Evolutionary conservation across 2,888 invertebrate genomes (phyloP).

Genomic region (Lycocerus yunnanus): DNA sequence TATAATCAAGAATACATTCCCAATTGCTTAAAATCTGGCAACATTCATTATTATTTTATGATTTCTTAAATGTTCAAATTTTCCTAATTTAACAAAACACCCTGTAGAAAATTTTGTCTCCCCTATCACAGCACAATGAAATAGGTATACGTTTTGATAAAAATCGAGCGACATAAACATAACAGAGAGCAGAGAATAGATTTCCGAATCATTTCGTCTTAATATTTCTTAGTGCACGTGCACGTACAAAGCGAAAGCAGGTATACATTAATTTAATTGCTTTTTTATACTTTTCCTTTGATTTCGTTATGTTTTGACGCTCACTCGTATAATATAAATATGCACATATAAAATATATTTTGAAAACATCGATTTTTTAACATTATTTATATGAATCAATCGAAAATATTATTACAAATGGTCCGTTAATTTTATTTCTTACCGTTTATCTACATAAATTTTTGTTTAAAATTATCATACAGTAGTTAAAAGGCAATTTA

Average conservation of each 20-base stretch:
- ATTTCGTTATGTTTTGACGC: neutral
- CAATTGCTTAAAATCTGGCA: too few relatives aligned
- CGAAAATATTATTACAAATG: neutral
- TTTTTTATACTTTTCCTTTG: neutral
- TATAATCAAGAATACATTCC: neutral
- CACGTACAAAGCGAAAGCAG: too few relatives aligned
- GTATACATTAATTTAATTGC: too few relatives aligned
- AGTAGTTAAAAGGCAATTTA: neutral
- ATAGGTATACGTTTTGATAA: conserved; percentile 7
- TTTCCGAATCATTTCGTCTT: too few relatives aligned
- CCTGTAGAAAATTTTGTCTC: conserved; percentile 23
- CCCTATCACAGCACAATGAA: conserved; percentile 26
- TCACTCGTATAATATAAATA: neutral
- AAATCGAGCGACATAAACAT: neutral
- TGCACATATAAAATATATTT: neutral
- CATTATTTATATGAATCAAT: neutral
- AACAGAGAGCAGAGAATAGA: neutral
- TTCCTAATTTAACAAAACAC: conserved; percentile 8
- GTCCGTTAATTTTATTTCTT: neutral
- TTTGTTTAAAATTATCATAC: neutral
- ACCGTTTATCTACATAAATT: neutral
- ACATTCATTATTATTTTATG: neutral
- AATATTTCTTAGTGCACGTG: too few relatives aligned
- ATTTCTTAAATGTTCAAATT: neutral
- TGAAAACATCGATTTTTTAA: neutral